Base-by-base conservation (phyloP, 2,888 invertebrate species). In the Drosophila niveifrons region DNA sequence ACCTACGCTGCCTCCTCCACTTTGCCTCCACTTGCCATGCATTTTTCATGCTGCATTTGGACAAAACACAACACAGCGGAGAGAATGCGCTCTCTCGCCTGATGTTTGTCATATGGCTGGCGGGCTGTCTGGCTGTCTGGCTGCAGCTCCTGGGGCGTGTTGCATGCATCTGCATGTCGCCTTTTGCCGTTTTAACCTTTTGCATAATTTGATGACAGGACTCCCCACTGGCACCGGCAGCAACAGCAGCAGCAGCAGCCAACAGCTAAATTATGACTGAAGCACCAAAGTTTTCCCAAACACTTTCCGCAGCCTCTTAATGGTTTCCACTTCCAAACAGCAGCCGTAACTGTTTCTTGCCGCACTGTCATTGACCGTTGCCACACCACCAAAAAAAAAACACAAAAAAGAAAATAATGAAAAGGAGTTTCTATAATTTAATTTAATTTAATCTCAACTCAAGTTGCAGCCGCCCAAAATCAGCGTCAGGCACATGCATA, bases 371-470 rank as follows among this genome's bases (percentile, higher is more conserved):
- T 47, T 53, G 46, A 39, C 55, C 55, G 17, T 52, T n/a, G 64
- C 56, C 43, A 23, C 23, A 1, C 23, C 1, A 23, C 23, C 4
- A 23, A 23, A 23, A 23, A 23, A 23, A 6, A 23, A 18, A 18
- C 2, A 18, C 0, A 23, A 18, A 23, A 23, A 23, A 18, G 4
- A 18, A 4, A 23, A 18, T 4, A 23, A 23, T 4, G 4, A 18
- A 4, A 23, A 23, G 23, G 1, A 23, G 53, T 53, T 58, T 53
- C 56, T 39, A 55, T 75, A 79, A 82, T 86, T 76, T 74, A 58
- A 79, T 76, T 82, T 80, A 70, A 80, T 85, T 84, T 78, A 72
- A 84, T 80, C 80, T 66, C 67, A 65, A 77, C 76, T 79, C 76
- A 23, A 65, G 61, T 47, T 48, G 59, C 66, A 50, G 34, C 31